phyloP scores from a whole-genome alignment of 2,888 invertebrate genomes.

The Chaetoderma sp. region DNA sequence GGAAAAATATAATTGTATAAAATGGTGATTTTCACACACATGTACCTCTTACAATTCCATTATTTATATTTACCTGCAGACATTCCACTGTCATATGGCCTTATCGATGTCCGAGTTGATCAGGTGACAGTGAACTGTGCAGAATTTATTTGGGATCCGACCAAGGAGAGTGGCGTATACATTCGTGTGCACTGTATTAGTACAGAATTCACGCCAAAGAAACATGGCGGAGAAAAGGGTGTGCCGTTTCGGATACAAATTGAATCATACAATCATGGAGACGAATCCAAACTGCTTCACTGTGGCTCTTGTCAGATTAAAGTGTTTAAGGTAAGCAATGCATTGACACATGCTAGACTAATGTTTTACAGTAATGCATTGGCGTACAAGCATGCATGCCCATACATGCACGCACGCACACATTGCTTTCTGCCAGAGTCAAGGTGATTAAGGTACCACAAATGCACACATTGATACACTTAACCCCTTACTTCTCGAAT shows the following conservation, averaged over 20 bases:
- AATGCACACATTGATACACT: no score
- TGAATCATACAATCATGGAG: conserved; percentile 81
- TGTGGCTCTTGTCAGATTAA: conserved; percentile 97
- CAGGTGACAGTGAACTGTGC: conserved; percentile 81
- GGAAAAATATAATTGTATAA: no score
- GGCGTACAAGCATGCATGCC: no score
- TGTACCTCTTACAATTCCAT: no score
- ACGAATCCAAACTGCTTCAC: conserved; percentile 78
- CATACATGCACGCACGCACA: no score
- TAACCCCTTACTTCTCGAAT: no score
- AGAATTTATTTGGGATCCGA: conserved; percentile 94
- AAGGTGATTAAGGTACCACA: no score
- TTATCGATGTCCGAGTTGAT: conserved; percentile 84
- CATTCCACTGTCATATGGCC: conserved; percentile 92
- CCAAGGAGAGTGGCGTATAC: conserved; percentile 94
- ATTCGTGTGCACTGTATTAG: conserved; percentile 94
- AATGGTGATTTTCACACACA: no score
- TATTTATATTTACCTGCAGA: conserved; percentile 74
- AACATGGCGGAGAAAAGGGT: conserved; percentile 98
- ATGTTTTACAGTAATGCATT: no score
- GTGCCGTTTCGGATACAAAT: conserved; percentile 96
- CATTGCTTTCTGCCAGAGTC: no score
- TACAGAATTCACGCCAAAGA: conserved; percentile 97
- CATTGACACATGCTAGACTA: neutral
- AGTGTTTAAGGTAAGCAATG: conserved; percentile 77